phyloP scores from a whole-genome alignment of 2,797 vertebrate genomes.

The Semotilus atromaculatus region DNA sequence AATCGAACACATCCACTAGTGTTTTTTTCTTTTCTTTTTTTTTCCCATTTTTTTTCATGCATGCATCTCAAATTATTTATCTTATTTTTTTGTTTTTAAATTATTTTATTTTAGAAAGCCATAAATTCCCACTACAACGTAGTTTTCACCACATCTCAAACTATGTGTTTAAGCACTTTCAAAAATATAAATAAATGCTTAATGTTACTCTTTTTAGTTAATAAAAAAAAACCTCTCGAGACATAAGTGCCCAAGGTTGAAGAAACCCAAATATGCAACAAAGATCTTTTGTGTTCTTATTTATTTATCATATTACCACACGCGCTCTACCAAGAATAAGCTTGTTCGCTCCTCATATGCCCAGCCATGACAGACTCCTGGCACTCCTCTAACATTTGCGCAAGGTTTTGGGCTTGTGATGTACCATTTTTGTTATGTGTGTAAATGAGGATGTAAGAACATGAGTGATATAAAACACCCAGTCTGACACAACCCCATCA shows the following conservation, averaged over 20 bases:
- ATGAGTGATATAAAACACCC: background rate
- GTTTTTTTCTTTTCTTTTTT: no score
- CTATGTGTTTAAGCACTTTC: background rate
- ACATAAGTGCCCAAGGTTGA: background rate
- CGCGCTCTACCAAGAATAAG: background rate
- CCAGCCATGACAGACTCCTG: background rate
- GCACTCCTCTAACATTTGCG: background rate
- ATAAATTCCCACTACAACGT: no score
- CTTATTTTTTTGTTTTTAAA: no score
- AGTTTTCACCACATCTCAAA: background rate
- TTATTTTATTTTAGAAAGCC: no score
- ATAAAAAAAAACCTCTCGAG: background rate
- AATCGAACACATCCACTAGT: no score
- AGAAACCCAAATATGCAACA: background rate
- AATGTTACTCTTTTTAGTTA: background rate
- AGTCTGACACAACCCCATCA: background rate
- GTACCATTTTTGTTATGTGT: background rate
- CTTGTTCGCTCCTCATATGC: background rate
- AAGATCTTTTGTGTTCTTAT: background rate
- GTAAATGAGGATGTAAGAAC: background rate
- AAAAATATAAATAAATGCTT: background rate
- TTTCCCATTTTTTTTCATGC: no score
- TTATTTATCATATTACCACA: background rate
- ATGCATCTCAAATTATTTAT: background rate
- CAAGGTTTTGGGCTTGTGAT: background rate